A percentile compares a stretch with the other conserved stretches of the same genome.
These are phyloP conservation scores for Acrobasis suavella DNA, from an alignment of 2,888 invertebrate genomes.

Conservation along the genomic window DNA sequence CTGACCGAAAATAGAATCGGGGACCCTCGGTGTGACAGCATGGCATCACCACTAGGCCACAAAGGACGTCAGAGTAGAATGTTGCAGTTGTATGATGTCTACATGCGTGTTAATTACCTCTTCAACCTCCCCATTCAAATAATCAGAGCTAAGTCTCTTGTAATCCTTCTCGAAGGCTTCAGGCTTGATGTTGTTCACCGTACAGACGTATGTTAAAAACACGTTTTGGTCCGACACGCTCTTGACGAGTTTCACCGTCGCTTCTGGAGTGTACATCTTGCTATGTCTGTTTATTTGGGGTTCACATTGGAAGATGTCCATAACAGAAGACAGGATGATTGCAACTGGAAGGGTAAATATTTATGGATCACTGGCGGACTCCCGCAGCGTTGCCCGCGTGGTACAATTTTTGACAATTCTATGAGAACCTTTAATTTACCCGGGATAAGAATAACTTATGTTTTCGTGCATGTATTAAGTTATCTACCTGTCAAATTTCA, in stretches of 20 bases:
- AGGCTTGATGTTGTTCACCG: constrained; percentile 56
- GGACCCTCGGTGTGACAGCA: too few relatives aligned
- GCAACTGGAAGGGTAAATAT: constrained; percentile 5
- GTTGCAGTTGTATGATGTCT: too few relatives aligned
- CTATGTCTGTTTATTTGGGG: background rate
- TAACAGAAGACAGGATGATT: background rate
- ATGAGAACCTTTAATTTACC: too few relatives aligned
- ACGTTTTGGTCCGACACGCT: constrained; percentile 67
- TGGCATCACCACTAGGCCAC: too few relatives aligned
- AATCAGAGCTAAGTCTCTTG: constrained; percentile 22
- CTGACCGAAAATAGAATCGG: too few relatives aligned
- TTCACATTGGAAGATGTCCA: background rate
- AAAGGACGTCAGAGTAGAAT: too few relatives aligned
- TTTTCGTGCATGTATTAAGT: too few relatives aligned
- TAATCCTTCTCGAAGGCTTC: constrained; percentile 31
- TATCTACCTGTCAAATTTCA: too few relatives aligned
- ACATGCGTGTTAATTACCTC: constrained; percentile 33
- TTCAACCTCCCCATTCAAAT: constrained; percentile 37
- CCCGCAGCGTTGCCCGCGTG: too few relatives aligned
- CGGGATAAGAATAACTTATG: too few relatives aligned
- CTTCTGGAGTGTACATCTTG: constrained; percentile 3
- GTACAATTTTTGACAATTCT: too few relatives aligned
- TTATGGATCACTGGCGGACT: too few relatives aligned
- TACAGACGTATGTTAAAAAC: constrained; percentile 62
- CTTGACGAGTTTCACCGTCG: constrained; percentile 43